Evolutionary conservation across 2,797 vertebrate genomes (phyloP).

Genomic region (Phataginus tricuspis): DNA sequence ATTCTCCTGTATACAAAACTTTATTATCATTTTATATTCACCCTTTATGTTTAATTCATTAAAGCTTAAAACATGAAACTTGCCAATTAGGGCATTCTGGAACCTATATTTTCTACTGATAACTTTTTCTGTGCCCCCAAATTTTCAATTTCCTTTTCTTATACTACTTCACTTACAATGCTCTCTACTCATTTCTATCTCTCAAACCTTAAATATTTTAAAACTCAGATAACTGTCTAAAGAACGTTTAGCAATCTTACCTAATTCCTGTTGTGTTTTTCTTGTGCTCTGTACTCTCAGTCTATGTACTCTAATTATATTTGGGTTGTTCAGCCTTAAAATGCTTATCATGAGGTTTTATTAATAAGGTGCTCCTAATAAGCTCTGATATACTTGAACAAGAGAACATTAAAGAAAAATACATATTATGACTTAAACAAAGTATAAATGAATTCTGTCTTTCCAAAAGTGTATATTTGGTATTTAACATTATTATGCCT

Average conservation of each 20-base stretch:
- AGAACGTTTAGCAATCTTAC: neutral
- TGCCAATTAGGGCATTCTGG: neutral
- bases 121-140: neutral
- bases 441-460: neutral
- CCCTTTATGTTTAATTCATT: neutral
- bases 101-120: neutral
- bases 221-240: neutral
- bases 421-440: neutral
- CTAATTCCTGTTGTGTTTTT: neutral
- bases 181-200: neutral
- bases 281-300: neutral
- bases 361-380: neutral
- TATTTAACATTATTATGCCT: neutral
- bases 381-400: neutral
- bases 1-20: neutral
- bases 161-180: neutral
- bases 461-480: neutral
- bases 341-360: neutral
- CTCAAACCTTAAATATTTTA: neutral
- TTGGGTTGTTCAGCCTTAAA: neutral
- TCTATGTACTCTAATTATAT: neutral
- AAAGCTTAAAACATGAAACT: neutral
- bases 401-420: neutral
- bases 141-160: neutral
- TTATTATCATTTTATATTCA: neutral